phyloP scores from a whole-genome alignment of 2,113 vertebrate genomes.

The Centropus unirufus region DNA sequence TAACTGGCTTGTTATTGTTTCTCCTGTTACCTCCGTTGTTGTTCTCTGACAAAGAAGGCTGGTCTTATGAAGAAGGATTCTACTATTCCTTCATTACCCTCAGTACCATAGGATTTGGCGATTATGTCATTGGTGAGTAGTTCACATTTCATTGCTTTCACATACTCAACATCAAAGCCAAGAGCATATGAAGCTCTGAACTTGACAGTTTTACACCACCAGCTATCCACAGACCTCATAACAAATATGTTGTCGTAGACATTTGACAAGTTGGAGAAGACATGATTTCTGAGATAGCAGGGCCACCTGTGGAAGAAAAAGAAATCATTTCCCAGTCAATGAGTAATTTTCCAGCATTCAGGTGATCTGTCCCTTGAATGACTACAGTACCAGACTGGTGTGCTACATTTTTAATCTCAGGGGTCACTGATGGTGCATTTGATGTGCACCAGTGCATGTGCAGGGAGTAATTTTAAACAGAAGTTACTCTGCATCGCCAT shows the following conservation, averaged over 20 bases:
- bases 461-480: neutral
- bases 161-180: neutral
- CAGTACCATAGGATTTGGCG: slow-evolving; percentile 92
- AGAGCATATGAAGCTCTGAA: neutral
- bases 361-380: neutral
- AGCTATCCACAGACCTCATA: neutral
- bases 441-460: fast-evolving
- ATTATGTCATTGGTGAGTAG: slow-evolving; percentile 87
- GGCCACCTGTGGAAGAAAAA: neutral
- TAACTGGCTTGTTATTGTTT: slow-evolving; percentile 81
- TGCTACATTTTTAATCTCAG: neutral
- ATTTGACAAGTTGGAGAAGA: neutral
- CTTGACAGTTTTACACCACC: neutral
- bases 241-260: neutral
- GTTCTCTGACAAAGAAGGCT: slow-evolving; percentile 85
- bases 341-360: neutral
- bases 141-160: neutral
- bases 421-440: neutral
- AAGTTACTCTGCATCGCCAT: neutral
- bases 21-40: slow-evolving; percentile 86
- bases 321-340: neutral
- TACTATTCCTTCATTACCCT: slow-evolving; percentile 94
- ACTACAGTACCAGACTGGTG: neutral
- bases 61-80: slow-evolving; percentile 86
- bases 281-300: neutral